These are phyloP conservation scores for Ambastaia sidthimunki DNA, from an alignment of 2,797 vertebrate genomes.

Conservation along the genomic window DNA sequence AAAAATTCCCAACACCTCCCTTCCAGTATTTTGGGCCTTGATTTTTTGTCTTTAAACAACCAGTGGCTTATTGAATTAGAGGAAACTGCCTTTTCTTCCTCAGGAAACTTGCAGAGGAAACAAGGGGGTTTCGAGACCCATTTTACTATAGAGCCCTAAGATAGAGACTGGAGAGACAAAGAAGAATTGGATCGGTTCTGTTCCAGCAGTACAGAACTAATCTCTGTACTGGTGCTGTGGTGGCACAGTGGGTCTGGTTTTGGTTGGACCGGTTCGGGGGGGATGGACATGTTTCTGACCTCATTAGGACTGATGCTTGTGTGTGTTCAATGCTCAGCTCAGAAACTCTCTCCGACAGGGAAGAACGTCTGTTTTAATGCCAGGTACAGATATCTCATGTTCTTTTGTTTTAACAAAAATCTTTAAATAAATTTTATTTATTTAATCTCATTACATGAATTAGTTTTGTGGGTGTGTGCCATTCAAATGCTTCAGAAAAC, in stretches of 20 bases:
- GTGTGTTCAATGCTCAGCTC: slow-evolving; percentile 66
- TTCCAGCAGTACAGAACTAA: slow-evolving; percentile 16
- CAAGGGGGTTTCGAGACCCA: slow-evolving; percentile 63
- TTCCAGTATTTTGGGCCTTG: slow-evolving; percentile 49
- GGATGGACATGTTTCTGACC: slow-evolving; percentile 73
- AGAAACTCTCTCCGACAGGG: slow-evolving; percentile 79
- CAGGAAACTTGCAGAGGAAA: slow-evolving; percentile 87
- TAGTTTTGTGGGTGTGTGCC: neutral
- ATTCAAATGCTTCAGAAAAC: neutral
- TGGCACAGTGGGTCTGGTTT: slow-evolving; percentile 18
- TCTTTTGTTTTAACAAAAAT: neutral
- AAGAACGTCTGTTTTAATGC: slow-evolving; percentile 83
- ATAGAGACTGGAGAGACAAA: slow-evolving; percentile 40
- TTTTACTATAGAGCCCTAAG: slow-evolving; percentile 57
- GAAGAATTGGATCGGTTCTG: slow-evolving; percentile 12
- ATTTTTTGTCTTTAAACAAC: slow-evolving; percentile 78
- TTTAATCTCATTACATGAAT: neutral
- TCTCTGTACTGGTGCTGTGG: slow-evolving; percentile 19
- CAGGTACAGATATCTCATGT: slow-evolving; percentile 76
- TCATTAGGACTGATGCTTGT: slow-evolving; percentile 73
- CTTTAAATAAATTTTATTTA: neutral
- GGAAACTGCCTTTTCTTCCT: slow-evolving; percentile 85
- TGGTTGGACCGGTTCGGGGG: slow-evolving; percentile 41
- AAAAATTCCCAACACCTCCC: slow-evolving; percentile 56
- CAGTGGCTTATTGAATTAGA: slow-evolving; percentile 74